Evolutionary conservation across 2,888 invertebrate genomes (phyloP), one percentile per base, ranked within the genome.

Genomic region (Abrostola tripartita): DNA sequence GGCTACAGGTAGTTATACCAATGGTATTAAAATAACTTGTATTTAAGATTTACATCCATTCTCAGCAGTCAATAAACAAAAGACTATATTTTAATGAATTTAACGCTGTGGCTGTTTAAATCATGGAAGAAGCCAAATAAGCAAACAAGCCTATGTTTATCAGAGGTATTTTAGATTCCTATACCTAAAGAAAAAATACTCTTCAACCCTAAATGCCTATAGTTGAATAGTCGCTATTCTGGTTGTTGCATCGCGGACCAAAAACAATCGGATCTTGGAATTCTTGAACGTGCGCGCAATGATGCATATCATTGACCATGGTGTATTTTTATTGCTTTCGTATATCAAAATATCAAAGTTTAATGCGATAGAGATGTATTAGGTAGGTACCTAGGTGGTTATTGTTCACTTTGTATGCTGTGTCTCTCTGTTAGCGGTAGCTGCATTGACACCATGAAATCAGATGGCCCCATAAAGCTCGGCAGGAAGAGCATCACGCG

Each of bases 401-500:
- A n/a, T 24, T 24, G 44, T 47, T 14, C 44, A 47, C 44, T 9
- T 44, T 9, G 44, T 47, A 14, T 47, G 44, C 14, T 44, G 14
- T 14, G 5, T 14, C 5, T 52, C 38, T 59, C 14, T 57, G 59
- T 56, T 76, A 60, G 62, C 66, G 66, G 61, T 69, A 64, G 59
- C 54, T 61, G 66, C 74, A 82, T 74, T 82, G 85, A 85, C 85
- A 84, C 80, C 78, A 83, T 86, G 83, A 82, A 87, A 89, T 88
- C 86, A 82, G 87, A 88, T 89, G 89, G 83, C 88, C 87, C 84
- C 86, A 89, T 88, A 86, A 84, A 81, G 82, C 75, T 75, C 60
- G 82, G 78, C 90, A 90, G 92, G 92, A 90, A 89, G 89, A 88
- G 89, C 87, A 83, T 71, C 79, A 78, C 85, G 90, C 90, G 90